Evolutionary conservation across 2,888 invertebrate genomes (phyloP).

Genomic region (Lacanobia wlatinum): DNA sequence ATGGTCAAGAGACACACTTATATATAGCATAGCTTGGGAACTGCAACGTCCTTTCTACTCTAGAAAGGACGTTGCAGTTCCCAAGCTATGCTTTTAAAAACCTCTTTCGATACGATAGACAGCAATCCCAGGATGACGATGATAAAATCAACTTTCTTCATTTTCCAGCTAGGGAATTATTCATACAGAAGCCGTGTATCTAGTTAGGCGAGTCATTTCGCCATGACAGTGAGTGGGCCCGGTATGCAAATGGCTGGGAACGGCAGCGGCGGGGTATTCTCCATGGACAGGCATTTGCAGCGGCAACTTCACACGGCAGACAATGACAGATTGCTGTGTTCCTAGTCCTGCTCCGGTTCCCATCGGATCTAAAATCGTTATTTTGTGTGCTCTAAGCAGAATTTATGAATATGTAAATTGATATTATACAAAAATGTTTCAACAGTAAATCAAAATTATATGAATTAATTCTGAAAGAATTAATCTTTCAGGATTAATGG

Average conservation of each 20-base stretch:
- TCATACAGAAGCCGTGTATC: constrained; percentile 7
- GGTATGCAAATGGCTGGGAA: constrained; percentile 56
- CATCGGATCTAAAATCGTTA: constrained; percentile 17
- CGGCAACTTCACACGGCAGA: constrained; percentile 46
- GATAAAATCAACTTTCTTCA: constrained; percentile 1
- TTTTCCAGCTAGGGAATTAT: constrained; percentile 22
- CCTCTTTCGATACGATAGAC: background rate
- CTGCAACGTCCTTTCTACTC: too few species aligned
- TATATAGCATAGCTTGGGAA: too few species aligned
- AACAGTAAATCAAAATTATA: background rate
- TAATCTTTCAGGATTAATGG: background rate
- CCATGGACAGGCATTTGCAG: constrained; percentile 32
- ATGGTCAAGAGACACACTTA: too few species aligned
- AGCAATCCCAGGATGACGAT: constrained; percentile 1
- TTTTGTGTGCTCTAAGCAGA: constrained; percentile 15
- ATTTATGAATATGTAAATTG: constrained; percentile 10
- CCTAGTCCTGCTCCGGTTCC: constrained; percentile 14
- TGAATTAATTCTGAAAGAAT: background rate
- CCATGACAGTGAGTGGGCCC: constrained; percentile 18
- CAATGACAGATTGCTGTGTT: constrained; percentile 50
- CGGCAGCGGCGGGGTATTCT: constrained; percentile 22
- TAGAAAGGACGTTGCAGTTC: background rate
- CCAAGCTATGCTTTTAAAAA: background rate
- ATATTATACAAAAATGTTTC: background rate
- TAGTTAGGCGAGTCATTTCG: constrained; percentile 31